phyloP scores from a whole-genome alignment of 2,888 invertebrate genomes.

The Calameuta filiformis region DNA sequence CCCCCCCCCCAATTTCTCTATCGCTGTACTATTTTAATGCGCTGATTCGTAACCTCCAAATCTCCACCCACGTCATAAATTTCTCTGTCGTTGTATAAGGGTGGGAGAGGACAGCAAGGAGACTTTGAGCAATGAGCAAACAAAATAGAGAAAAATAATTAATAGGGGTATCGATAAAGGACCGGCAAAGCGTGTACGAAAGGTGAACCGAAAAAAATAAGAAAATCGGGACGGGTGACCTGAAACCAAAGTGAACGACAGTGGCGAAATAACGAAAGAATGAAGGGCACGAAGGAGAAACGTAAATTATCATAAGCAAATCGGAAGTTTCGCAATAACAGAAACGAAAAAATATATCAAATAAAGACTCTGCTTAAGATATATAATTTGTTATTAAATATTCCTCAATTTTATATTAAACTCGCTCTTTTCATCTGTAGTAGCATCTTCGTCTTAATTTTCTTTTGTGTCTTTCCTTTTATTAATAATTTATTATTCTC shows the following conservation, averaged over 20 bases:
- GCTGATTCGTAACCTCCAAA: too few species aligned
- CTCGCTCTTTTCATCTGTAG: background rate
- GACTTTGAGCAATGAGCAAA: slow-evolving; percentile 33
- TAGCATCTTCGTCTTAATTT: background rate
- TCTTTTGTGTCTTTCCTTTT: slow-evolving; percentile 38
- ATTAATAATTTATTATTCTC: slow-evolving; percentile 66
- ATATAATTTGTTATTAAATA: slow-evolving; percentile 64
- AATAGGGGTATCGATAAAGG: too few species aligned
- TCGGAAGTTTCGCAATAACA: slow-evolving; percentile 34
- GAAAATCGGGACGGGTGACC: slow-evolving; percentile 2
- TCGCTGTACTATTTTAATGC: too few species aligned
- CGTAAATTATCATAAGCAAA: background rate
- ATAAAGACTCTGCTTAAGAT: slow-evolving; percentile 62
- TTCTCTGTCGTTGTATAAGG: too few species aligned
- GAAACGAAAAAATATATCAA: slow-evolving; percentile 48
- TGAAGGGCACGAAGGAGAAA: slow-evolving; percentile 15
- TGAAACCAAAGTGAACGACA: background rate
- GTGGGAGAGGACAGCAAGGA: background rate
- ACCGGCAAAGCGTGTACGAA: too few species aligned
- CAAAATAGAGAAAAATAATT: slow-evolving; percentile 9
- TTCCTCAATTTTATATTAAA: slow-evolving; percentile 64
- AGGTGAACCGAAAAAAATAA: background rate
- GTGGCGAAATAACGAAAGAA: slow-evolving; percentile 31
- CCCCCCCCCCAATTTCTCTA: background rate
- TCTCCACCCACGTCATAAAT: too few species aligned